Base-by-base conservation (phyloP, 2,113 vertebrate species). In the Rhea pennata region DNA sequence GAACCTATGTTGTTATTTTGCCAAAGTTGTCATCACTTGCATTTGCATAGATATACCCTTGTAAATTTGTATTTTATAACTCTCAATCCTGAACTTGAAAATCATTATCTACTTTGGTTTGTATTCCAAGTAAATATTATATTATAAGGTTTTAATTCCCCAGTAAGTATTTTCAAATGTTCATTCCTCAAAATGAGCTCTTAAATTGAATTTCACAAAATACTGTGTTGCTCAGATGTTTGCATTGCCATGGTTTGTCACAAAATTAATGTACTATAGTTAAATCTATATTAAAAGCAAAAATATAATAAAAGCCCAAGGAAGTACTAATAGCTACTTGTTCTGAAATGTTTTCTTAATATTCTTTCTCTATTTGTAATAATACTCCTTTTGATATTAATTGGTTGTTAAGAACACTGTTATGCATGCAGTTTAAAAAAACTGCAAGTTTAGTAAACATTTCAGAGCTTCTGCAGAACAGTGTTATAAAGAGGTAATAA, bases 391-490 rank as follows among this genome's bases (percentile, higher is more conserved):
- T 65, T 33, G 17, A 53, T 46, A 65, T 19, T 44, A 40, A 59
- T 20, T 0, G 0, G 10, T 51, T 65, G 42, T 31, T 29, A 23
- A 19, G 27, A 64, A 13, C n/a, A 16, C 33, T 33, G 46, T 13
- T 51, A 23, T 19, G 21, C n/a, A 65, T 17, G 15, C 12, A 53
- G n/a, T 7, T 50, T 29, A 79, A 87, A 39, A 36, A 36, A 36
- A 36, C 44, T 44, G 31, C 10, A 2, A 0, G 1, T 65, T 78
- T 12, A 40, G 12, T 27, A 39, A 71, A 15, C 64, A 76, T 40
- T 26, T 81, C 31, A 31, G 58, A 69, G 42, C 21, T 14, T 1
- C 0, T 48, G 46, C 33, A 5, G 0, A 29, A 3, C 8, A 42
- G 31, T 66, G 31, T 5, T 20, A 9, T 10, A n/a, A 42, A 26